phyloP scores from a whole-genome alignment of 1,140 invertebrate genomes.

The Ooceraea biroi region DNA sequence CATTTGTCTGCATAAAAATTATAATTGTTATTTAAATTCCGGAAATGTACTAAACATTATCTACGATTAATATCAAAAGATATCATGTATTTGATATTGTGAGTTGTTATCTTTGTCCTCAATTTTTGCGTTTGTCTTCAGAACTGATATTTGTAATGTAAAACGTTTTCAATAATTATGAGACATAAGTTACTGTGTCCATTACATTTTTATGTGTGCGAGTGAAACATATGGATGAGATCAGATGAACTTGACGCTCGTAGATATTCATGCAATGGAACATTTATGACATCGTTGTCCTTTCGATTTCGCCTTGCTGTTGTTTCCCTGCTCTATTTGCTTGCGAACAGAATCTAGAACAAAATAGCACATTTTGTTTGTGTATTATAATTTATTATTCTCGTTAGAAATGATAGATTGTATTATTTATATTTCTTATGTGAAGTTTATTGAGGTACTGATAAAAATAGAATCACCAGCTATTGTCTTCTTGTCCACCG shows the following conservation, averaged over 20 bases:
- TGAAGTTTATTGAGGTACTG: slow-evolving; percentile 20
- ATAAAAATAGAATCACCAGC: slow-evolving; percentile 83
- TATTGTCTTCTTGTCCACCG: slow-evolving; percentile 88
- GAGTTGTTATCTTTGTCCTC: background rate
- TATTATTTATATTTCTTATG: background rate
- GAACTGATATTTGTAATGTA: slow-evolving; percentile 18
- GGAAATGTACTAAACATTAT: slow-evolving; percentile 21
- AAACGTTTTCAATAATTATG: slow-evolving; percentile 24
- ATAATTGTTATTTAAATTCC: slow-evolving; percentile 13
- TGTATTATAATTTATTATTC: slow-evolving; percentile 17
- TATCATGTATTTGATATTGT: background rate
- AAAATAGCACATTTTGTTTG: slow-evolving; percentile 57
- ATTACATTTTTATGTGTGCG: background rate
- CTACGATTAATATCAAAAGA: slow-evolving; percentile 20
- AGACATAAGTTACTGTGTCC: slow-evolving; percentile 2
- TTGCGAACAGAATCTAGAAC: slow-evolving; percentile 83
- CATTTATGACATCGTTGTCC: slow-evolving; percentile 82
- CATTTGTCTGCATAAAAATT: slow-evolving; percentile 2
- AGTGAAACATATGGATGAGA: background rate
- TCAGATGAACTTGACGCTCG: slow-evolving; percentile 21
- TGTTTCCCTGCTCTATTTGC: slow-evolving; percentile 85
- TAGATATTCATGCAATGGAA: slow-evolving; percentile 78
- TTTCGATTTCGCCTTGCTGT: slow-evolving; percentile 81
- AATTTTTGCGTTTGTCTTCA: slow-evolving; percentile 16
- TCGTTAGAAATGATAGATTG: background rate